These are phyloP conservation scores for Numenius phaeopus DNA, from an alignment of 2,797 vertebrate species.

Conservation along the genomic window DNA sequence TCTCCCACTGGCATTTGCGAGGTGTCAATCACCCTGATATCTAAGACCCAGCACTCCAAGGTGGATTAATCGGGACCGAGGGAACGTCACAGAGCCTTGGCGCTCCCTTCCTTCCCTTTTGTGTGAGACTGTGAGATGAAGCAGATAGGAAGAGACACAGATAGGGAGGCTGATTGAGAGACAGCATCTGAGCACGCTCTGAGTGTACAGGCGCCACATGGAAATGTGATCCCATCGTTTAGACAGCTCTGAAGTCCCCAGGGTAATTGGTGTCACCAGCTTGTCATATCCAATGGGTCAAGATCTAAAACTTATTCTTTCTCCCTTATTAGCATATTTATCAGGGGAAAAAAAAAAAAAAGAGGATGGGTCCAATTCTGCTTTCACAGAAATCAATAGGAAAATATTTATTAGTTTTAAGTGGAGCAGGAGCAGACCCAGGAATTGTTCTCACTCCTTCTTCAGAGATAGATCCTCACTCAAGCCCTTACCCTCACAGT, in stretches of 20 bases:
- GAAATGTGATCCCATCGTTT: slow-evolving; percentile 63
- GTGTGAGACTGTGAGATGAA: slow-evolving; percentile 40
- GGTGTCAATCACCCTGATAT: slow-evolving; percentile 65
- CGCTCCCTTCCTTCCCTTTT: not conserved
- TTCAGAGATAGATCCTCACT: not conserved
- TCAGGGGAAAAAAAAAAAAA: not conserved
- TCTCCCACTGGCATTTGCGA: not conserved
- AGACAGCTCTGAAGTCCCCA: slow-evolving; percentile 51
- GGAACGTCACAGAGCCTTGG: not conserved
- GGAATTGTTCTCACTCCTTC: not conserved
- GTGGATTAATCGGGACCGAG: not conserved
- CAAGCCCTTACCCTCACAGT: not conserved
- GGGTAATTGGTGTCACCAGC: slow-evolving; percentile 59
- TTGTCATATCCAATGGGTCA: slow-evolving; percentile 48
- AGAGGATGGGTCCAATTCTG: not conserved
- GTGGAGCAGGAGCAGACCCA: not conserved
- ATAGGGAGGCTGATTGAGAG: slow-evolving; percentile 54
- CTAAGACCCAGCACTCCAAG: slow-evolving; percentile 1
- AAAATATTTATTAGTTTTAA: not conserved
- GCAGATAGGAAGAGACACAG: slow-evolving; percentile 40
- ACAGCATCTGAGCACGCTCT: not conserved
- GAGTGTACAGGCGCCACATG: not conserved
- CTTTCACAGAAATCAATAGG: not conserved
- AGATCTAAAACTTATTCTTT: slow-evolving; percentile 34
- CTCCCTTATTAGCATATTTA: slow-evolving; percentile 2